phyloP scores from a whole-genome alignment of 2,888 invertebrate genomes.

The Mythimna loreyi region DNA sequence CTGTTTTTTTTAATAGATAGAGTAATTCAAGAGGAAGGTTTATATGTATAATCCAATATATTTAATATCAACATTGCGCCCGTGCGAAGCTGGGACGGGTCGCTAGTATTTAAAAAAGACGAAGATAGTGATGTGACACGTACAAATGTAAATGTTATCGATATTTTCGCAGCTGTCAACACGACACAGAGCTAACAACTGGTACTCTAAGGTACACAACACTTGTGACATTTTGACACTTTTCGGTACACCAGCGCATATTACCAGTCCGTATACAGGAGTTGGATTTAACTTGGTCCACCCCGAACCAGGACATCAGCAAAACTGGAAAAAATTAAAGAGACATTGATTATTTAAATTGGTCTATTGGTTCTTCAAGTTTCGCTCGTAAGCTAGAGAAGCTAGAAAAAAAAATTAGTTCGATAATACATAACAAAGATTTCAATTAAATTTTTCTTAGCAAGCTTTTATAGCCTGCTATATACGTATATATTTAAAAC shows the following conservation, averaged over 20 bases:
- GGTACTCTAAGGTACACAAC: conserved; percentile 67
- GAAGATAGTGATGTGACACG: conserved; percentile 61
- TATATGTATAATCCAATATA: too few relatives aligned
- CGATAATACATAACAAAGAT: too few relatives aligned
- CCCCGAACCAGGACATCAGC: conserved; percentile 90
- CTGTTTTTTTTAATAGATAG: too few relatives aligned
- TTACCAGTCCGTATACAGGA: conserved; percentile 90
- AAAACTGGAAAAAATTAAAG: conserved; percentile 82
- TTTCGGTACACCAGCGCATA: conserved; percentile 63
- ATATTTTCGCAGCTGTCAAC: conserved; percentile 65
- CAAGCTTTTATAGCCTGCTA: too few relatives aligned
- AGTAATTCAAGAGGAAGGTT: too few relatives aligned
- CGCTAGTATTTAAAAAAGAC: too few relatives aligned
- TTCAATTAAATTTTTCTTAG: too few relatives aligned
- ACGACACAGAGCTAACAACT: conserved; percentile 74
- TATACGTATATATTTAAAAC: too few relatives aligned
- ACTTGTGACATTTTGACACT: conserved; percentile 62
- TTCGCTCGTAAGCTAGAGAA: background rate
- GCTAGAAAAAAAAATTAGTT: too few relatives aligned
- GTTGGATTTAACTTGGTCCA: conserved; percentile 87
- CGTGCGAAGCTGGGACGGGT: too few relatives aligned
- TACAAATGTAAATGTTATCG: conserved; percentile 49
- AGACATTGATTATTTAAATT: conserved; percentile 18
- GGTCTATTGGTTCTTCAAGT: too few relatives aligned
- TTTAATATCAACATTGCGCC: too few relatives aligned